Conservation (phyloP, 2,797 vertebrate genomes). For the Odontamblyopus lacepedii region DNA sequence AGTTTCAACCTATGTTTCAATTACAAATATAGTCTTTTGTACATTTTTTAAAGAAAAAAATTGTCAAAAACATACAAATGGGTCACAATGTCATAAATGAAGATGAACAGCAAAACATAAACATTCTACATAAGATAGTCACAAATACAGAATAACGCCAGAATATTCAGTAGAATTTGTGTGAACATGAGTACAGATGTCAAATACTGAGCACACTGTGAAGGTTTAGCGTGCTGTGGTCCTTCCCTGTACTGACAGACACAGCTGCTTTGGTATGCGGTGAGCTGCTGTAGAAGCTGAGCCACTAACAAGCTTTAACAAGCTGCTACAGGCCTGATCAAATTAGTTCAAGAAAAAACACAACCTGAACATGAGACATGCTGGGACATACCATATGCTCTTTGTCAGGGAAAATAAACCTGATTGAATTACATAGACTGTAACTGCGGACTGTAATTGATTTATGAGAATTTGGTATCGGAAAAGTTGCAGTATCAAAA, state of each 20-base stretch:
- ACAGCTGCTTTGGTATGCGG: background rate
- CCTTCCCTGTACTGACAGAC: background rate
- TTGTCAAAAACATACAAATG: too few relatives aligned
- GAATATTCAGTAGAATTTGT: background rate
- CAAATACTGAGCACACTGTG: background rate
- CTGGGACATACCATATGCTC: constrained; percentile 6
- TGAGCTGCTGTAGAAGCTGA: background rate
- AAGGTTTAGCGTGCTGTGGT: background rate
- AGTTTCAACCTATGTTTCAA: too few relatives aligned
- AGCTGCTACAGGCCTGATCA: constrained; percentile 4
- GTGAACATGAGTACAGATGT: background rate
- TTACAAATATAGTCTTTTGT: too few relatives aligned
- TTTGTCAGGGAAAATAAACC: background rate
- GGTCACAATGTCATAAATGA: too few relatives aligned
- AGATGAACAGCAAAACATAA: background rate
- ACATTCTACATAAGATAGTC: background rate
- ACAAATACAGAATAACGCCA: background rate
- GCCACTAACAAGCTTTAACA: constrained; percentile 6
- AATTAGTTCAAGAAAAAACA: constrained; percentile 4
- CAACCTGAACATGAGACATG: background rate
- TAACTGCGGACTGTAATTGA: background rate
- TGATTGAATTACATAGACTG: background rate
- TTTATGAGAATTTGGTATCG: background rate
- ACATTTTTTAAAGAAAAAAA: too few relatives aligned
- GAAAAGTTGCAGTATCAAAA: background rate